Percentiles rank a stretch among this genome's conserved stretches.
These are phyloP conservation scores for Fopius arisanus DNA, from an alignment of 1,140 invertebrate species.

Conservation along the genomic window DNA sequence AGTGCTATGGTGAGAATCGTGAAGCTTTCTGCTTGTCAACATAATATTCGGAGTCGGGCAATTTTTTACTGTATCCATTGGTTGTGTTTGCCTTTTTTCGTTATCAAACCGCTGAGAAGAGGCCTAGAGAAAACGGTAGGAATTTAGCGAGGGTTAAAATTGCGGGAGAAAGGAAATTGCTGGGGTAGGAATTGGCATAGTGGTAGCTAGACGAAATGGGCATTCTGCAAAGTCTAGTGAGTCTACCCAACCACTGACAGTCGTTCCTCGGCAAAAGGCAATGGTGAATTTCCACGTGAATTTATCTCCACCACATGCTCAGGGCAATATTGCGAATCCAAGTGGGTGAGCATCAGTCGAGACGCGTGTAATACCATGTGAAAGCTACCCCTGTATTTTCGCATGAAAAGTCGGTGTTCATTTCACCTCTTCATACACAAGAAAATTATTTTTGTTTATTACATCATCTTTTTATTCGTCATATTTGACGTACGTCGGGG, in stretches of 20 bases:
- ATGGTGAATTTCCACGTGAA: neutral
- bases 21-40: too few relatives aligned
- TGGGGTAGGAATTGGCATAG: neutral
- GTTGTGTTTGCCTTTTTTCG: neutral
- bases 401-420: neutral
- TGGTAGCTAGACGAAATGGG: constrained; percentile 8
- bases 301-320: constrained; percentile 6
- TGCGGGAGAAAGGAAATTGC: constrained; percentile 1
- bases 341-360: neutral
- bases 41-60: too few relatives aligned
- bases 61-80: too few relatives aligned
- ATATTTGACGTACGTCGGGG: neutral
- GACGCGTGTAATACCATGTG: neutral
- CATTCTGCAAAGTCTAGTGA: neutral
- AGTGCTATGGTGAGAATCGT: too few relatives aligned
- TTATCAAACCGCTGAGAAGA: neutral
- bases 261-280: neutral
- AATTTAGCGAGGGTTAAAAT: constrained; percentile 7
- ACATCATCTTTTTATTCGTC: neutral
- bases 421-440: neutral
- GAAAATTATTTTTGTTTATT: neutral
- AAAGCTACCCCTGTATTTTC: neutral
- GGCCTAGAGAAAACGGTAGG: neutral
- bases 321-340: neutral
- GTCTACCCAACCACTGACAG: neutral